phyloP scores from a whole-genome alignment of 1,140 invertebrate species.

The Acyrthosiphon pisum region DNA sequence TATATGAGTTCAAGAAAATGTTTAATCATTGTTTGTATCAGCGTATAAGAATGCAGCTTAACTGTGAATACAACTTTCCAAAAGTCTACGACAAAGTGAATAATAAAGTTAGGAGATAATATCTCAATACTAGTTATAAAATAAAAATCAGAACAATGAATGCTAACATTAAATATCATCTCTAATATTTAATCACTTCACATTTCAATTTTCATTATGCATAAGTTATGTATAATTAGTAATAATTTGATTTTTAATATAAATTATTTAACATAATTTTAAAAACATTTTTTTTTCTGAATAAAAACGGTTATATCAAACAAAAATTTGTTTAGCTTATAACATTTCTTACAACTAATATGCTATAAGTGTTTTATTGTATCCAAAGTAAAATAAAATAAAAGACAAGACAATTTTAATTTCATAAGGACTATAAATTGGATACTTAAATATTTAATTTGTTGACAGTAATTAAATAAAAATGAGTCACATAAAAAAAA shows the following conservation, averaged over 20 bases:
- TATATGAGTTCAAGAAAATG: constrained; percentile 81
- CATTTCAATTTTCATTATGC: background rate
- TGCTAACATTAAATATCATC: background rate
- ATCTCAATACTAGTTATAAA: background rate
- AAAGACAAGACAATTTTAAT: background rate
- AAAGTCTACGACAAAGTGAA: constrained; percentile 85
- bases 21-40: constrained; percentile 84
- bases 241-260: background rate
- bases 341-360: background rate
- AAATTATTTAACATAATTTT: background rate
- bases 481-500: background rate
- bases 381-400: background rate
- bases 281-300: no score
- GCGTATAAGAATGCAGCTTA: constrained; percentile 68
- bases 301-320: no score
- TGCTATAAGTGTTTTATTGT: background rate
- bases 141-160: background rate
- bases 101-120: constrained; percentile 69
- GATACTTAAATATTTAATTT: background rate
- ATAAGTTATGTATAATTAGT: background rate
- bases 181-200: background rate
- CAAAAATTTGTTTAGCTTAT: background rate
- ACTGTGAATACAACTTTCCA: constrained; percentile 78
- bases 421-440: background rate
- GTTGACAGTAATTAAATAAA: background rate